Evolutionary conservation across 2,797 vertebrate species (phyloP).

Genomic region (Chromis chromis): DNA sequence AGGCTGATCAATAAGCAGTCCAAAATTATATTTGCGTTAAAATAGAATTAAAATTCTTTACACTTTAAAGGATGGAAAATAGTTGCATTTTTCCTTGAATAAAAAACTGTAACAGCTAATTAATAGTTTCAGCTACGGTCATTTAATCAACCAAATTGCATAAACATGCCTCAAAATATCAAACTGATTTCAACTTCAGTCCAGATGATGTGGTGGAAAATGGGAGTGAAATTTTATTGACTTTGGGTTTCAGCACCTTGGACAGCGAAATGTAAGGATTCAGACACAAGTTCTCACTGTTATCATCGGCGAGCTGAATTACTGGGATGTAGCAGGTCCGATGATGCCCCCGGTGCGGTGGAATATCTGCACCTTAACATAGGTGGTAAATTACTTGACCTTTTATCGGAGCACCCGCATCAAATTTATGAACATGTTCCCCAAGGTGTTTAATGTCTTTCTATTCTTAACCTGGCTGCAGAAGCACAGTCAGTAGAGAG

Average conservation of each 20-base stretch:
- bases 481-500: neutral
- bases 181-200: neutral
- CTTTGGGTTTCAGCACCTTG: slow-evolving; percentile 19
- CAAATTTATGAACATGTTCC: slow-evolving; percentile 19
- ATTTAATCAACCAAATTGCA: neutral
- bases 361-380: slow-evolving; percentile 34
- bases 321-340: slow-evolving; percentile 2
- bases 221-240: neutral
- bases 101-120: neutral
- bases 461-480: neutral
- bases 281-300: neutral
- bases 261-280: slow-evolving; percentile 16
- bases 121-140: neutral
- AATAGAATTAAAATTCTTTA: too few relatives aligned
- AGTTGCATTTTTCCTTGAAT: too few relatives aligned
- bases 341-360: slow-evolving; percentile 1
- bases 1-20: too few relatives aligned
- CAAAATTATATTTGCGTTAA: too few relatives aligned
- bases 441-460: slow-evolving; percentile 34
- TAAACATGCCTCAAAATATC: too few relatives aligned
- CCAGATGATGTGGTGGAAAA: neutral
- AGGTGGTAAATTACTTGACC: slow-evolving; percentile 36
- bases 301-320: slow-evolving; percentile 1
- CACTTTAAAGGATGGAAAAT: neutral
- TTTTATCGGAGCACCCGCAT: slow-evolving; percentile 24